Base-by-base conservation (phyloP, 2,797 vertebrate genomes). In the Lycodopsis pacificus region DNA sequence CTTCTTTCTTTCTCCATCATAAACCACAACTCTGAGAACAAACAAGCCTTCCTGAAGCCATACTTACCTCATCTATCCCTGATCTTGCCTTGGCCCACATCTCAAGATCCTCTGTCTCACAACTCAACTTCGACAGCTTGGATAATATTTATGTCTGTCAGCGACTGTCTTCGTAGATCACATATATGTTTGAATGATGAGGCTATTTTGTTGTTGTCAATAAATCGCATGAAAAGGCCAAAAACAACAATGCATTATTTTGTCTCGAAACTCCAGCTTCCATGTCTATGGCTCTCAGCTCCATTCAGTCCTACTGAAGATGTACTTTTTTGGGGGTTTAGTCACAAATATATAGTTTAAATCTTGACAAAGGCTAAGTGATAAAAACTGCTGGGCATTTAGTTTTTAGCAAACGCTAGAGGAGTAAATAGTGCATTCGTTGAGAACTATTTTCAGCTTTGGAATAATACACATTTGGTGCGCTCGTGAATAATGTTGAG, bases 11-110 rank as follows among this genome's bases (percentile, higher is more conserved):
- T 76, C 3, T 65, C 11, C 30, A 57, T 59, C 17, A 48, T 74
- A 40, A 79, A 85, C 67, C 34, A 44, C 63, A 61, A 65, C 58
- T 40, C 19, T 6, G 27, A 61, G 32, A 81, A 72, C 51, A 68
- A 71, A 76, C 61, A 56, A 54, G 10, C 5, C 44, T 25, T 57
- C 32, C 32, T 69, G 68, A 38, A 57, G 38, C 63, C 32, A 56
- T 75, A 59, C 65, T 71, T 61, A 48, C 5, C 8, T 65, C 22
- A 19, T 64, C 9, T 2, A 22, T 69, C 10, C 17, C 2, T 51
- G 44, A 53, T 64, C 22, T 0, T 32, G 8, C 56, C 19, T 32
- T 65, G 25, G 42, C 32, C 61, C 8, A 48, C 51, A 59, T 65
- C 44, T 64, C 22, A 51, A 44, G 46, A 30, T 59, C 54, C 19